phyloP scores from a whole-genome alignment of 2,113 vertebrate genomes.

The Callithrix jacchus region DNA sequence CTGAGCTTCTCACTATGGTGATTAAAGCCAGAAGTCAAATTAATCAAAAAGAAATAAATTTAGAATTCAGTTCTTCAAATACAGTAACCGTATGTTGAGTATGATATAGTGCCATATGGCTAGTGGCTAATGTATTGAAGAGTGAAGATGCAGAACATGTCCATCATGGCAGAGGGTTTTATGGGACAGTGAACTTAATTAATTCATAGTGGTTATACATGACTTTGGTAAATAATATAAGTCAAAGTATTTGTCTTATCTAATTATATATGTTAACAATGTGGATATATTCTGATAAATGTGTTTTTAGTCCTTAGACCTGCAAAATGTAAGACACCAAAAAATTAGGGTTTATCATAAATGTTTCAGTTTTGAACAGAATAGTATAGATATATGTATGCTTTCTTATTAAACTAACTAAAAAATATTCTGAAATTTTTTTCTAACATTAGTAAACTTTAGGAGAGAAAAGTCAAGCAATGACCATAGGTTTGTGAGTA shows the following conservation, averaged over 20 bases:
- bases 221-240: background rate
- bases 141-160: background rate
- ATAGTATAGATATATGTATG: background rate
- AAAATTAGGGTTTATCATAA: background rate
- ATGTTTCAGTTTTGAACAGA: background rate
- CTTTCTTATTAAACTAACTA: background rate
- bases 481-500: background rate
- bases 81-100: background rate
- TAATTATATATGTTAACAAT: background rate
- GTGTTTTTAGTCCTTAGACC: background rate
- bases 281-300: background rate
- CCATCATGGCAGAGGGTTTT: background rate
- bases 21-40: background rate
- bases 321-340: background rate
- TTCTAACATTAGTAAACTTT: background rate
- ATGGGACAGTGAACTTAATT: background rate
- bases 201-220: too few relatives aligned
- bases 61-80: background rate
- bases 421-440: background rate
- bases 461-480: background rate
- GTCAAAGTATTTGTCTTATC: background rate
- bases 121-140: background rate
- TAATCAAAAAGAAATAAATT: slow-evolving; percentile 22
- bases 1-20: background rate
- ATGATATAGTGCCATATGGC: background rate